A percentile compares a stretch with the other conserved stretches of the same genome.
Conservation (phyloP, 2,888 invertebrate genomes). For the Drosophila pseudotalamancana region DNA sequence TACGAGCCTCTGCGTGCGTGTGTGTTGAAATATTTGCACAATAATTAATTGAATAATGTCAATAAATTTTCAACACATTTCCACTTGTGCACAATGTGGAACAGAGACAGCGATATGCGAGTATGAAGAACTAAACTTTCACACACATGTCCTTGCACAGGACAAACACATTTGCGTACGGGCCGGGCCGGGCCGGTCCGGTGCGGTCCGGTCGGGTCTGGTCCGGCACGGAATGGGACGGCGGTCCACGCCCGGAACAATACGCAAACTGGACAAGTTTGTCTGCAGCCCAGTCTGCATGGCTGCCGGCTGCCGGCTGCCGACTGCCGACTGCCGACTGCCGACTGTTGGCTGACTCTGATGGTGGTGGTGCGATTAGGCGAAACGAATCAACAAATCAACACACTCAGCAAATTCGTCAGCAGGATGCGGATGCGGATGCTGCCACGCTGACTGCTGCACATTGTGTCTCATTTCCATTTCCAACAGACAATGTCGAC, state of each 20-base stretch:
- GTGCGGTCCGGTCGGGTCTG: slow-evolving; percentile 47
- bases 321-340: slow-evolving; percentile 27
- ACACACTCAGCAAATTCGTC: slow-evolving; percentile 82
- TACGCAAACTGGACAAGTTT: slow-evolving; percentile 76
- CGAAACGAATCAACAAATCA: slow-evolving; percentile 83
- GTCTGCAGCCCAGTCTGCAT: slow-evolving; percentile 44
- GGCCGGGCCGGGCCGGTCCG: slow-evolving; percentile 22
- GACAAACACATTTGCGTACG: slow-evolving; percentile 77
- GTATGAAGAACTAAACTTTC: slow-evolving; percentile 66
- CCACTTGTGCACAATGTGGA: slow-evolving; percentile 53
- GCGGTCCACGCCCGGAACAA: slow-evolving; percentile 53
- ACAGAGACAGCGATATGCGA: slow-evolving; percentile 40
- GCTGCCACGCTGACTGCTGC: slow-evolving; percentile 62
- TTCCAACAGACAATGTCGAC: slow-evolving; percentile 67
- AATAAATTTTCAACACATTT: slow-evolving; percentile 83
- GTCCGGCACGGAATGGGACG: slow-evolving; percentile 5
- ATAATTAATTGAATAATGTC: slow-evolving; percentile 84
- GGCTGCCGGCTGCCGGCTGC: slow-evolving; percentile 18
- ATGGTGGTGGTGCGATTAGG: slow-evolving; percentile 82
- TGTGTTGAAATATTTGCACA: slow-evolving; percentile 81
- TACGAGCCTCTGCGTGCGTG: slow-evolving; percentile 48
- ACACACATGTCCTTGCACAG: slow-evolving; percentile 64
- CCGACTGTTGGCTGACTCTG: slow-evolving; percentile 52
- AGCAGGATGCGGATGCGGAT: slow-evolving; percentile 67
- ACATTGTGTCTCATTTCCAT: slow-evolving; percentile 79